These are phyloP conservation scores for Caenorhabditis sulstoni DNA, from an alignment of 2,888 invertebrate genomes.

Conservation along the genomic window DNA sequence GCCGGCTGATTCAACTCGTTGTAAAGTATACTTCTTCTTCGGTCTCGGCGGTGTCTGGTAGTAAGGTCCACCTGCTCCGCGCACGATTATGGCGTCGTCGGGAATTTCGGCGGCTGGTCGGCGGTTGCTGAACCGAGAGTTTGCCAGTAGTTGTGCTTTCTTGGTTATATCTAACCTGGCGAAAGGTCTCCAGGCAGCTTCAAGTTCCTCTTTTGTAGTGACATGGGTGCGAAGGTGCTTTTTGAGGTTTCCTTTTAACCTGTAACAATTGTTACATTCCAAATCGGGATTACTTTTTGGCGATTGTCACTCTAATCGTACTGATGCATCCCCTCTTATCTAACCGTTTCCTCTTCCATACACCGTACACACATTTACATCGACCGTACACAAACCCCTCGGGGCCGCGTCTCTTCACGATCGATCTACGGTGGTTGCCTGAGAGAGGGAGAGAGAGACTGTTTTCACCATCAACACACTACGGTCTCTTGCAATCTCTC, in stretches of 20 bases:
- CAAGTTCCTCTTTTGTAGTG: slow-evolving; percentile 79
- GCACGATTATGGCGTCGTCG: slow-evolving; percentile 79
- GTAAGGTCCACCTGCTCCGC: slow-evolving; percentile 74
- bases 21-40: slow-evolving; percentile 61
- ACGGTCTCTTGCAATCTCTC: slow-evolving; percentile 37
- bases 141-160: background rate
- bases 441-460: too few species aligned
- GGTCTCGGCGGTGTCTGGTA: slow-evolving; percentile 66
- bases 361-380: too few species aligned
- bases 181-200: slow-evolving; percentile 80
- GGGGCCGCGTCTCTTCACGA: slow-evolving; percentile 1
- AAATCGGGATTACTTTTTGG: background rate
- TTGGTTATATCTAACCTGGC: slow-evolving; percentile 70
- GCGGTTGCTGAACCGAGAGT: slow-evolving; percentile 74
- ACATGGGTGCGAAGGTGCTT: slow-evolving; percentile 81
- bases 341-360: slow-evolving; percentile 17
- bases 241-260: slow-evolving; percentile 78
- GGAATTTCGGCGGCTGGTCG: slow-evolving; percentile 79
- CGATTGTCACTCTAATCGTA: slow-evolving; percentile 29
- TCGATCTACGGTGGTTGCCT: slow-evolving; percentile 14
- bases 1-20: background rate
- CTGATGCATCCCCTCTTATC: slow-evolving; percentile 25
- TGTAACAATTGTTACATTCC: slow-evolving; percentile 28
- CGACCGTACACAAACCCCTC: background rate
- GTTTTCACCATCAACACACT: slow-evolving; percentile 7